Conservation (phyloP, 2,888 invertebrate species). For the Drosophila affinis region DNA sequence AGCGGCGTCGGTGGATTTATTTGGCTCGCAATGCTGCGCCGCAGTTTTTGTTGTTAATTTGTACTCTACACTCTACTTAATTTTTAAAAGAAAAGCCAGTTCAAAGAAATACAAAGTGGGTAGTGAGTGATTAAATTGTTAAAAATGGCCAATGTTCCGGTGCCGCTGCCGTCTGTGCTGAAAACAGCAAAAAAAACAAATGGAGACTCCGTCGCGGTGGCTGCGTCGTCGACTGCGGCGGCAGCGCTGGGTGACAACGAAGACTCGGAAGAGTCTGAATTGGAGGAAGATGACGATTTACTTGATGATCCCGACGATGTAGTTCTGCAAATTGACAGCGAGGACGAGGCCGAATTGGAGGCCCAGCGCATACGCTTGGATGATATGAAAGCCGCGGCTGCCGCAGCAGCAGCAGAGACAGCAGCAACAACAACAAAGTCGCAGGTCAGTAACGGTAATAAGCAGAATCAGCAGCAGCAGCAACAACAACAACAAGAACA, state of each 20-base stretch:
- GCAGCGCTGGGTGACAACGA: slow-evolving; percentile 48
- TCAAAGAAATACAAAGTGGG: slow-evolving; percentile 23
- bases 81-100: slow-evolving; percentile 37
- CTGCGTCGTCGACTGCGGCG: slow-evolving; percentile 61
- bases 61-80: slow-evolving; percentile 19
- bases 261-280: slow-evolving; percentile 66
- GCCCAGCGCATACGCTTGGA: slow-evolving; percentile 80
- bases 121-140: slow-evolving; percentile 48
- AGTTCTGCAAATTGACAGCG: slow-evolving; percentile 76
- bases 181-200: slow-evolving; percentile 63
- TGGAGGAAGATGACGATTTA: slow-evolving; percentile 69
- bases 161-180: slow-evolving; percentile 41
- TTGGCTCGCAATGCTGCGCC: slow-evolving; percentile 58
- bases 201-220: slow-evolving; percentile 73
- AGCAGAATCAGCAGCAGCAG: slow-evolving; percentile 32
- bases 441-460: slow-evolving; percentile 43
- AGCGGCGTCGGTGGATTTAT: slow-evolving; percentile 81
- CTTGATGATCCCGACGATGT: slow-evolving; percentile 74
- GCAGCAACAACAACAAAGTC: slow-evolving; percentile 24
- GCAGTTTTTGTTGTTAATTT: slow-evolving; percentile 23
- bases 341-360: slow-evolving; percentile 80
- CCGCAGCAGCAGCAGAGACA: slow-evolving; percentile 35
- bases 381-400: slow-evolving; percentile 63
- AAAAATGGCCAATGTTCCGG: slow-evolving; percentile 67
- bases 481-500: slow-evolving; percentile 28